These are phyloP conservation scores for Triplophysa bombifrons DNA, from an alignment of 2,797 vertebrate species.

Conservation along the genomic window DNA sequence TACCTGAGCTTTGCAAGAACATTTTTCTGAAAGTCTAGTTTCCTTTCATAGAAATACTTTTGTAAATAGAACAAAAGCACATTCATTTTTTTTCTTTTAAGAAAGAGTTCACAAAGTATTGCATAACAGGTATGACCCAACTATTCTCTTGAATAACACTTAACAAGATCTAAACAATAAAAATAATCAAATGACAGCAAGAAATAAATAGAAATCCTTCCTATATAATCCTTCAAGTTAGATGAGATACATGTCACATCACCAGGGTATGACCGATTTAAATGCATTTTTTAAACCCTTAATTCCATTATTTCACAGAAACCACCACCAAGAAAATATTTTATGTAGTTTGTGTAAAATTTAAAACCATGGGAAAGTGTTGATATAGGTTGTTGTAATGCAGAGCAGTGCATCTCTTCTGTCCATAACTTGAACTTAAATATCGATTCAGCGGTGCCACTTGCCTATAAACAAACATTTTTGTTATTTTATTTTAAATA, in stretches of 20 bases:
- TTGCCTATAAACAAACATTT: constrained; percentile 67
- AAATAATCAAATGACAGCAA: background rate
- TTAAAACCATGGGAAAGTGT: constrained; percentile 1
- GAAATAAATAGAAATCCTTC: background rate
- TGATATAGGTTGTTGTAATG: constrained; percentile 8
- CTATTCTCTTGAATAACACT: background rate
- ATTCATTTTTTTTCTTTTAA: background rate
- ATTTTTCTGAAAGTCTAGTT: background rate
- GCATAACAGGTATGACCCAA: background rate
- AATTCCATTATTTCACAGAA: background rate
- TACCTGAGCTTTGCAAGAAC: background rate
- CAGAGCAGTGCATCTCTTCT: constrained; percentile 22
- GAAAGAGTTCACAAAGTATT: background rate
- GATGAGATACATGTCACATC: background rate
- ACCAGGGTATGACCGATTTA: background rate
- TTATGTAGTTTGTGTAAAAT: background rate
- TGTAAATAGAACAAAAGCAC: background rate
- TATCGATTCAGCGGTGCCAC: constrained; percentile 71
- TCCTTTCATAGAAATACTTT: background rate
- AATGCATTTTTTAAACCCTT: constrained; percentile 2
- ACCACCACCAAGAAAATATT: constrained; percentile 20
- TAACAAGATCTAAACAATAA: background rate
- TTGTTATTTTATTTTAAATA: background rate
- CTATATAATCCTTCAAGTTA: background rate
- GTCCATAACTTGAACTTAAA: background rate